Evolutionary conservation across 2,113 vertebrate species (phyloP).

Genomic region (Chascanopsetta lugubris): DNA sequence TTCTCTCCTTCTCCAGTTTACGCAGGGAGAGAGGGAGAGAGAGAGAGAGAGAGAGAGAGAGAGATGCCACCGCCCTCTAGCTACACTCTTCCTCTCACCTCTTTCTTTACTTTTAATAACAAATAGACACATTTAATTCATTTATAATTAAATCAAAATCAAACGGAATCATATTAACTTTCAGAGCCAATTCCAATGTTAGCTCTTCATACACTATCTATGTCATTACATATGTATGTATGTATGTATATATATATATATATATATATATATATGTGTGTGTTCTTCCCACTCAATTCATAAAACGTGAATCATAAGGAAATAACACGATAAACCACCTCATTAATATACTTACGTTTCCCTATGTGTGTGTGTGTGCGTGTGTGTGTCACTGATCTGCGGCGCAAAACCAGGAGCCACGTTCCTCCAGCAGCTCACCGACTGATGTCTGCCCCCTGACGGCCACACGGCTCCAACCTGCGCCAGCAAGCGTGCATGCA

Average conservation of each 20-base stretch:
- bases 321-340: too few relatives aligned
- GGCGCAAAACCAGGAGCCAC: slow-evolving; percentile 26
- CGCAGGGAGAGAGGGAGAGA: slow-evolving; percentile 58
- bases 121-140: neutral
- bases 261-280: too few relatives aligned
- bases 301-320: too few relatives aligned
- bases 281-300: too few relatives aligned
- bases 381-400: slow-evolving; percentile 1
- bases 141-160: neutral
- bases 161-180: neutral
- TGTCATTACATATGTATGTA: too few relatives aligned
- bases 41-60: slow-evolving; percentile 64
- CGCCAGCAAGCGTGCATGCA: too few relatives aligned
- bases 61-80: slow-evolving; percentile 80
- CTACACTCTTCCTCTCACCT: slow-evolving; percentile 26
- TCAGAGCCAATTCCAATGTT: too few relatives aligned
- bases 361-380: neutral
- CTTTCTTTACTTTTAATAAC: neutral
- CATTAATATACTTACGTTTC: too few relatives aligned
- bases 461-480: too few relatives aligned
- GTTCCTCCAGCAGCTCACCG: slow-evolving; percentile 45
- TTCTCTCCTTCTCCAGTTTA: too few relatives aligned
- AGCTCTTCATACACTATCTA: too few relatives aligned
- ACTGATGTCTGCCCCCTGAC: slow-evolving; percentile 72
- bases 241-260: too few relatives aligned